A percentile compares a stretch with the other conserved stretches of the same genome.
These are phyloP conservation scores for Lasioglossum morio DNA, from an alignment of 2,888 invertebrate genomes.

Conservation along the genomic window DNA sequence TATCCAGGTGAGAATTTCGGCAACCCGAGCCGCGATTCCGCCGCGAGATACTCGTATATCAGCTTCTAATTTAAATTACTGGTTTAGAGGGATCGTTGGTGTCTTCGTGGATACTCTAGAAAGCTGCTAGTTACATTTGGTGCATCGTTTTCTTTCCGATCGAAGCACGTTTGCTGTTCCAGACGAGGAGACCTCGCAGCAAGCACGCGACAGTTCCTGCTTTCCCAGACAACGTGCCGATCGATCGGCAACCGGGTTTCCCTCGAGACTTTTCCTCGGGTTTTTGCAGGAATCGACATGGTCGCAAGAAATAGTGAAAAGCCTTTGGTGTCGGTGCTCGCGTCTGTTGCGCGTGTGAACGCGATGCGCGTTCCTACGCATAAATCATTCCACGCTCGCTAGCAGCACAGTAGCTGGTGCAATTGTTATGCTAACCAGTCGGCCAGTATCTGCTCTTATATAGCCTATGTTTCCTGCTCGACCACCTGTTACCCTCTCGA, in stretches of 20 bases:
- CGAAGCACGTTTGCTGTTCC: too few species aligned
- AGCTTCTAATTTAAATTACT: neutral
- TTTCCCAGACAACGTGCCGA: constrained; percentile 16
- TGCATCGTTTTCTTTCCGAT: neutral
- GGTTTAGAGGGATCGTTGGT: neutral
- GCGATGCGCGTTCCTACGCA: constrained; percentile 72
- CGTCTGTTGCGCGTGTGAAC: constrained; percentile 48
- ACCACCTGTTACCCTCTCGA: constrained; percentile 83
- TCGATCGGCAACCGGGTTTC: constrained; percentile 34
- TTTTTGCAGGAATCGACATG: constrained; percentile 31
- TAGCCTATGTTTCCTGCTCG: constrained; percentile 82
- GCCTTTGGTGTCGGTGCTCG: constrained; percentile 56
- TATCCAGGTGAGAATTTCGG: constrained; percentile 55
- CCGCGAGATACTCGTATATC: neutral
- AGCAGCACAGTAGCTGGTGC: constrained; percentile 78
- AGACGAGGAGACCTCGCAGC: neutral
- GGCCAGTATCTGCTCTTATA: constrained; percentile 81
- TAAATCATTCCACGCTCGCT: constrained; percentile 79
- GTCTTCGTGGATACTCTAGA: neutral
- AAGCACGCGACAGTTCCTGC: neutral
- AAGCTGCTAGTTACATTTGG: neutral
- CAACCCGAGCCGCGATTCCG: constrained; percentile 39
- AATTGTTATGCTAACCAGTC: constrained; percentile 84
- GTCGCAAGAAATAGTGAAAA: constrained; percentile 49
- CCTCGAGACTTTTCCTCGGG: constrained; percentile 27